Evolutionary conservation across 2,113 vertebrate genomes (phyloP).

Genomic region (Nibea coibor): DNA sequence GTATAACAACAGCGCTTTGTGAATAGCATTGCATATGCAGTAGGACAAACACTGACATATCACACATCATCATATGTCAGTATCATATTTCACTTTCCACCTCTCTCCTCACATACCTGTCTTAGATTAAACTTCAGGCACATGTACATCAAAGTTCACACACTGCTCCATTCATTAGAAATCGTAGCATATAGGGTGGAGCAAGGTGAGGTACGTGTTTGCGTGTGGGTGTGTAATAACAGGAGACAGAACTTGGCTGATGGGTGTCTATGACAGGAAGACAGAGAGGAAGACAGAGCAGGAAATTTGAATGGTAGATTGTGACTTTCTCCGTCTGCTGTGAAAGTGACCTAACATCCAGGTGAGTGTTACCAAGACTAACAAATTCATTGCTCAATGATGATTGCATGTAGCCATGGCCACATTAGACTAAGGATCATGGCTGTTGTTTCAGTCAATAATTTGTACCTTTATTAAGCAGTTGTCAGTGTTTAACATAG

Average conservation of each 20-base stretch:
- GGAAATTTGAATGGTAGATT: background rate
- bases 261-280: background rate
- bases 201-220: background rate
- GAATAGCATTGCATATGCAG: no score
- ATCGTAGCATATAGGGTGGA: constrained; percentile 6
- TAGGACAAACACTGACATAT: background rate
- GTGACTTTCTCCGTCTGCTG: background rate
- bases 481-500: background rate
- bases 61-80: background rate
- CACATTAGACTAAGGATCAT: no score
- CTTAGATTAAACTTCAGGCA: background rate
- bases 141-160: background rate
- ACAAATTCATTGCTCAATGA: no score
- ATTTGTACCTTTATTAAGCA: no score
- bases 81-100: background rate
- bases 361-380: constrained; percentile 52
- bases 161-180: background rate
- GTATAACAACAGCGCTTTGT: background rate
- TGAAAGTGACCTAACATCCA: background rate
- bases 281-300: background rate
- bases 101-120: background rate
- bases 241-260: constrained; percentile 34
- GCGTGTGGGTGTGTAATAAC: no score
- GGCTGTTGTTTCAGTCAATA: no score
- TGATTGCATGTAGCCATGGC: no score